These are phyloP conservation scores for Barypeithes pellucidus DNA, from an alignment of 2,888 invertebrate species.

Conservation along the genomic window DNA sequence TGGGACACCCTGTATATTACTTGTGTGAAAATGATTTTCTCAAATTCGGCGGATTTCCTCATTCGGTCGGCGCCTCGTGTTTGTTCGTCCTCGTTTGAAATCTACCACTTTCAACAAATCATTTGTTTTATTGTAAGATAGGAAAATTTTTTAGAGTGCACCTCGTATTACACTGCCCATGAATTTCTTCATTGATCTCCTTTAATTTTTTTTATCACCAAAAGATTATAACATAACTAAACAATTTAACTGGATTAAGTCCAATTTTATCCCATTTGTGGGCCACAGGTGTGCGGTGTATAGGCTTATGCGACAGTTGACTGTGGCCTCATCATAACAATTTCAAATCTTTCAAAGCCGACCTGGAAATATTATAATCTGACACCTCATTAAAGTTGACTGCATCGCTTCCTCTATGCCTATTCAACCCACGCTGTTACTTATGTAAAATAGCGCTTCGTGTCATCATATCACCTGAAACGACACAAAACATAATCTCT, in stretches of 20 bases:
- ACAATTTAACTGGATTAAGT: slow-evolving; percentile 32
- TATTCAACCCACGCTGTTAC: slow-evolving; percentile 26
- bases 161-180: too few relatives aligned
- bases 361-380: slow-evolving; percentile 58
- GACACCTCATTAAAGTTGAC: slow-evolving; percentile 62
- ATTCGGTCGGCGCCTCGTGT: too few relatives aligned
- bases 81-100: too few relatives aligned
- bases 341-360: slow-evolving; percentile 40
- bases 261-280: slow-evolving; percentile 29
- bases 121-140: too few relatives aligned
- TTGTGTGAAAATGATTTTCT: too few relatives aligned
- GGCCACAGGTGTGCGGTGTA: slow-evolving; percentile 37
- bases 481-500: slow-evolving; percentile 24
- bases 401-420: slow-evolving; percentile 36
- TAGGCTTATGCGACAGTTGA: slow-evolving; percentile 48
- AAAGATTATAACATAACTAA: slow-evolving; percentile 24
- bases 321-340: slow-evolving; percentile 49
- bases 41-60: too few relatives aligned
- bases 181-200: background rate
- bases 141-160: too few relatives aligned
- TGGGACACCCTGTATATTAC: too few relatives aligned
- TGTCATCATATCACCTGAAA: slow-evolving; percentile 36
- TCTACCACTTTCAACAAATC: too few relatives aligned
- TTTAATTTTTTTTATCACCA: slow-evolving; percentile 4
- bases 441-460: slow-evolving; percentile 27